Evolutionary conservation across 2,888 invertebrate genomes (phyloP), one percentile per base, ranked within the genome.

Genomic region (Acanthopleura granulata): DNA sequence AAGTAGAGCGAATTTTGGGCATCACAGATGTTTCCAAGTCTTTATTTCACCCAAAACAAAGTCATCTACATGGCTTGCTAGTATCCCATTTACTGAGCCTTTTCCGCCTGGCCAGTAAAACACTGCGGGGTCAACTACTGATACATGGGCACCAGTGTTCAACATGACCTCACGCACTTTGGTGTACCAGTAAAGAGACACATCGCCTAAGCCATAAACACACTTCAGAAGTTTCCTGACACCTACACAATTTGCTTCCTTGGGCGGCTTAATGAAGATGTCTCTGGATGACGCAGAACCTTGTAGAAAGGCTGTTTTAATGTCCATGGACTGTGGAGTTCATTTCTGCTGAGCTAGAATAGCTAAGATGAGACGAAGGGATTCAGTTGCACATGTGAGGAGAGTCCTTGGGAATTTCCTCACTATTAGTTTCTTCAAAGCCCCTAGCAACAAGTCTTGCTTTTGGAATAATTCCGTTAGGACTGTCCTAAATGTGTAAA

Each of bases 281-380:
- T 69, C 69, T 69, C 69, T 69, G 16, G 25, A 25, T 27, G 14
- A 69, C 72, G 27, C 49, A 51, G 74, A n/a, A n/a, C n/a, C n/a
- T n/a, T n/a, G n/a, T 4, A 74, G 49, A 27, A 74, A 74, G 18
- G 74, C 74, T n/a, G 71, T 74, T 62, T 76, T 74, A 18, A 76
- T 75, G 27, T 77, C 77, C 61, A 72, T 77, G 15, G 77, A 71
- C 16, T 73, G 57, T 49, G 72, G 75, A 16, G 27, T 50, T 75
- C 77, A 77, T 71, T 66, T 16, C 1, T 62, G 18, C n/a, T 75
- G 75, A 22, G 77, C 77, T n/a, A 75, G 27, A 11, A 77, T 29
- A 57, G 71, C 71, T 18, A 77, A 27, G n/a, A n/a, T n/a, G n/a
- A n/a, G 14, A 49, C 69, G 62, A 40, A 74, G 49, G 27, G 72